Evolutionary conservation across 2,113 vertebrate species (phyloP).

Genomic region (Nycticebus coucang): DNA sequence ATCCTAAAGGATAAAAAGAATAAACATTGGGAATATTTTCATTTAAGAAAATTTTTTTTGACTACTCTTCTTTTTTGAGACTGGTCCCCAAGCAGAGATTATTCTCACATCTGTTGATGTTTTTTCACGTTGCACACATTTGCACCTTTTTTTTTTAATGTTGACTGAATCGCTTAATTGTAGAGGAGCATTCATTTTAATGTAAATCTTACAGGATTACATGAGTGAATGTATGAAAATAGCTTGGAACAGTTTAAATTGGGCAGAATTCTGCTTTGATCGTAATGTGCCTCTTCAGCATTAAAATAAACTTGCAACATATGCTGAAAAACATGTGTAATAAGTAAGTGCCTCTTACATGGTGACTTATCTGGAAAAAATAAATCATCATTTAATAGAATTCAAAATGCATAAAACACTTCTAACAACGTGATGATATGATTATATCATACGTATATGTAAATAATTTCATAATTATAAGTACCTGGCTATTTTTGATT

Average conservation of each 20-base stretch:
- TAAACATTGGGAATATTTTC: neutral
- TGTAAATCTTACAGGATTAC: slow-evolving; percentile 84
- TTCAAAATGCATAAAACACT: slow-evolving; percentile 57
- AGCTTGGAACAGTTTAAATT: slow-evolving; percentile 83
- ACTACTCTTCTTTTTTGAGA: slow-evolving; percentile 72
- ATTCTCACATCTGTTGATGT: slow-evolving; percentile 80
- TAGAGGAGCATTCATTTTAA: slow-evolving; percentile 80
- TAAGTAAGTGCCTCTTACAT: slow-evolving; percentile 76
- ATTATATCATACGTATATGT: neutral
- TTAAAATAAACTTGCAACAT: slow-evolving; percentile 84
- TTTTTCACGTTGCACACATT: slow-evolving; percentile 79
- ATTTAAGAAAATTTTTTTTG: neutral
- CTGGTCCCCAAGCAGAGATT: slow-evolving; percentile 62
- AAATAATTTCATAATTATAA: neutral
- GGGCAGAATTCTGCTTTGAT: slow-evolving; percentile 82
- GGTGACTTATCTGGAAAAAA: slow-evolving; percentile 75
- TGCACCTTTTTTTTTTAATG: slow-evolving; percentile 80
- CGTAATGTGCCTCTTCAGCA: slow-evolving; percentile 83
- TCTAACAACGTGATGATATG: neutral
- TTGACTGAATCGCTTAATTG: slow-evolving; percentile 82
- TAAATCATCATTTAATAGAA: slow-evolving; percentile 74
- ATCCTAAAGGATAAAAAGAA: neutral
- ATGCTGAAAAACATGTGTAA: slow-evolving; percentile 82
- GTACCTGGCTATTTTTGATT: neutral
- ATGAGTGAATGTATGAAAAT: slow-evolving; percentile 84